Evolutionary conservation across 1,140 invertebrate species (phyloP).

Genomic region (Drosophila ercepeae): DNA sequence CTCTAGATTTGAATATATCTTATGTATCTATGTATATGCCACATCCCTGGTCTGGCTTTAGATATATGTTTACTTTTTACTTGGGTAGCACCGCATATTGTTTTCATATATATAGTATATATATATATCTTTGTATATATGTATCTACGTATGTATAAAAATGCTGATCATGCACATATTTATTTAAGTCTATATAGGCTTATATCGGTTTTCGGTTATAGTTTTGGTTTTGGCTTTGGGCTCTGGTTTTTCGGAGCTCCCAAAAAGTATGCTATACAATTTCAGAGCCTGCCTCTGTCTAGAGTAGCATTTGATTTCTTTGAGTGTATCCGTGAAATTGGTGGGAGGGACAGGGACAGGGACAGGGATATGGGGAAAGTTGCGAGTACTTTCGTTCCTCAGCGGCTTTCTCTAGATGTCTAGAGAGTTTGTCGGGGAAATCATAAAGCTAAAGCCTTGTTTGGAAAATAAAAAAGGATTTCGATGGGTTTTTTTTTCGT

Average conservation of each 20-base stretch:
- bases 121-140: conserved; percentile 34
- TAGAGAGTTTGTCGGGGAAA: neutral
- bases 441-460: conserved; percentile 2
- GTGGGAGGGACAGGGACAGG: neutral
- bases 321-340: neutral
- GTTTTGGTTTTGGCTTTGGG: neutral
- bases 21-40: conserved; percentile 14
- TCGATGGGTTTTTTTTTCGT: conserved; percentile 68
- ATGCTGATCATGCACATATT: conserved; percentile 50
- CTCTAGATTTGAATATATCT: conserved; percentile 22
- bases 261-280: conserved; percentile 35
- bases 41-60: neutral
- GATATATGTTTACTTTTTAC: conserved; percentile 24
- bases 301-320: neutral
- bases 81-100: conserved; percentile 75
- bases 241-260: neutral
- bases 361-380: conserved; percentile 6
- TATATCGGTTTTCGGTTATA: neutral
- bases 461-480: conserved; percentile 56
- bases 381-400: conserved; percentile 74
- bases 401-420: conserved; percentile 8
- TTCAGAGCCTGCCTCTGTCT: conserved; percentile 7
- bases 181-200: conserved; percentile 1
- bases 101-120: no score
- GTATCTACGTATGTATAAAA: conserved; percentile 42